Base-by-base conservation (phyloP, 2,888 invertebrate species). In the Andrena marginata region DNA sequence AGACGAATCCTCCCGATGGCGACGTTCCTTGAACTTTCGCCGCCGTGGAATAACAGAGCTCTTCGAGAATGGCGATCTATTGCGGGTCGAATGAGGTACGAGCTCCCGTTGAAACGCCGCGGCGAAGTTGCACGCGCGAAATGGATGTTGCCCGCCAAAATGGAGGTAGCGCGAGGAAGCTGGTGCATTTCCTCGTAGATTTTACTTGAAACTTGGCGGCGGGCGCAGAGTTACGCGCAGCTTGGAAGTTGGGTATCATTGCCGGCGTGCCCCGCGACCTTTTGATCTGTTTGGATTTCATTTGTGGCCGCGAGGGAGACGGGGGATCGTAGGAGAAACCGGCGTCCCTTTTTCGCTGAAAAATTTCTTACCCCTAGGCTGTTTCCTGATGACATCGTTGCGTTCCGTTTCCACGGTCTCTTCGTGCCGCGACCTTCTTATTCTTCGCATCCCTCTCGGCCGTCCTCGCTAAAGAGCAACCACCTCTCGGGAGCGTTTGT, bases 401-500 rank as follows among this genome's bases (percentile, higher is more conserved):
- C 72, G 82, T 72, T 81, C 60, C 75, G 81, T 69, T 76, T 81
- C 77, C 75, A 31, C 67, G 60, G 54, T 72, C 64, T 69, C 64
- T 7, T 65, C 71, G 54, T 56, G 26, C 54, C 68, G 4, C 78
- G 77, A 77, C 70, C 85, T 77, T 76, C 67, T 71, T 78, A 54
- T 78, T 80, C 65, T 78, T 71, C 60, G 20, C 64, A 23, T 64
- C 54, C 73, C 71, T 69, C 74, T 69, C 63, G 56, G n/a, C 71
- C 31, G 54, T 56, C 60, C 65, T 77, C 60, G 76, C 72, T 84
- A 85, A 89, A 89, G 89, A 86, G 85, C 77, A 86, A 80, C 87
- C 87, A 77, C 83, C 75, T 77, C 84, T 77, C 78, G 76, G 73
- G 77, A 82, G 85, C 65, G 60, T 13, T 68, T 82, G 77, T 84